Conservation (phyloP, 1,140 invertebrate species). For the Hyposmocoma kahamanoa region DNA sequence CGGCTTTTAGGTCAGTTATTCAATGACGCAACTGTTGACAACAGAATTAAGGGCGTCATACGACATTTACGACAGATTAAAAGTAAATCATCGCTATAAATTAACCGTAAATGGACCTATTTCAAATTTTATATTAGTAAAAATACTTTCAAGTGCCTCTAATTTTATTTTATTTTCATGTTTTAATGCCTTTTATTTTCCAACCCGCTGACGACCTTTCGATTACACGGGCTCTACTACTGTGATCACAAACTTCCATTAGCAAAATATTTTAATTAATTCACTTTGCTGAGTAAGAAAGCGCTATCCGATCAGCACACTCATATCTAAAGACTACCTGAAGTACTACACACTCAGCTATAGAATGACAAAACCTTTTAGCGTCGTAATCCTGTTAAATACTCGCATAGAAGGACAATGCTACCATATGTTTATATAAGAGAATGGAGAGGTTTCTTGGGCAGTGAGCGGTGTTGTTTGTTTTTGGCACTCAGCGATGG, state of each 20-base stretch:
- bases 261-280: conserved; percentile 21
- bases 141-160: no score
- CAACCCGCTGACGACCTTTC: no score
- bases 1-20: neutral
- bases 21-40: conserved; percentile 1
- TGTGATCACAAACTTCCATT: conserved; percentile 16
- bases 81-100: neutral
- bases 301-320: conserved; percentile 10
- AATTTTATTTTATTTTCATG: no score
- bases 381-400: conserved; percentile 12
- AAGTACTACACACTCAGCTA: conserved; percentile 1
- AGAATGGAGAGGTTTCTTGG: conserved; percentile 9
- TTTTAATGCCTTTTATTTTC: no score
- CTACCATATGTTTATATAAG: conserved; percentile 8
- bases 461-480: conserved; percentile 14
- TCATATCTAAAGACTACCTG: conserved; percentile 3
- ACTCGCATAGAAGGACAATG: conserved; percentile 9
- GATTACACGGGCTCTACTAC: conserved; percentile 4
- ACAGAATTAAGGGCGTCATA: neutral
- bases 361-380: conserved; percentile 16
- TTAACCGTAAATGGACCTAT: no score
- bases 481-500: conserved; percentile 26
- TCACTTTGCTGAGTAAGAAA: conserved; percentile 13
- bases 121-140: no score
- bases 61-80: conserved; percentile 3